These are phyloP conservation scores for Theretra japonica DNA, from an alignment of 2,888 invertebrate genomes.

Conservation along the genomic window DNA sequence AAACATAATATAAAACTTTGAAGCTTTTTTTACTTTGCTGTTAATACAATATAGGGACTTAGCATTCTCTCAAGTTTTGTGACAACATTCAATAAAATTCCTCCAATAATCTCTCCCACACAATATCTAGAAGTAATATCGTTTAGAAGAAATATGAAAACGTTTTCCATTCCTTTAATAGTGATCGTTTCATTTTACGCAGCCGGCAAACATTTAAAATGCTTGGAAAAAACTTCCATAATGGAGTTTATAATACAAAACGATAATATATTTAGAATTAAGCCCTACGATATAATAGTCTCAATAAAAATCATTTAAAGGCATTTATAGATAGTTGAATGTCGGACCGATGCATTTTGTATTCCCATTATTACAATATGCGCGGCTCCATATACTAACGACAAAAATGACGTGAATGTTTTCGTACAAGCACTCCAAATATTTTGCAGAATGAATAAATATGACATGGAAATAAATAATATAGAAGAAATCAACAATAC, in stretches of 20 bases:
- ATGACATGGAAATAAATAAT: no score
- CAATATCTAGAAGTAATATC: constrained; percentile 16
- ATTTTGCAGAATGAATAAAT: no score
- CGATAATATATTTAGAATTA: constrained; percentile 33
- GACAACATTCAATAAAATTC: background rate
- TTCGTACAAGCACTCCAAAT: background rate
- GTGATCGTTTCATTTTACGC: constrained; percentile 9
- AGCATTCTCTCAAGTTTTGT: background rate
- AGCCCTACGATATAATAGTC: constrained; percentile 35
- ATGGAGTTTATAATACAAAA: constrained; percentile 16
- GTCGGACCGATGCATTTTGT: constrained; percentile 38
- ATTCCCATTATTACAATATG: constrained; percentile 36
- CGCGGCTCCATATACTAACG: constrained; percentile 25
- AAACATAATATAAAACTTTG: no score
- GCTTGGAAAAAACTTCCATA: constrained; percentile 26
- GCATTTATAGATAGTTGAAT: constrained; percentile 45
- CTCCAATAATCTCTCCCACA: background rate
- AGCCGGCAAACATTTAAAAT: constrained; percentile 10
- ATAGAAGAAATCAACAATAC: no score
- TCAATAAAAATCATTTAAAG: constrained; percentile 41
- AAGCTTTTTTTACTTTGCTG: no score
- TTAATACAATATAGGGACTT: no score
- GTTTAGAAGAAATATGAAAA: constrained; percentile 5
- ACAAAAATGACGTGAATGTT: background rate
- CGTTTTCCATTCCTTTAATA: background rate